Evolutionary conservation across 1,140 invertebrate genomes (phyloP).

Genomic region (Bemisia tabaci): DNA sequence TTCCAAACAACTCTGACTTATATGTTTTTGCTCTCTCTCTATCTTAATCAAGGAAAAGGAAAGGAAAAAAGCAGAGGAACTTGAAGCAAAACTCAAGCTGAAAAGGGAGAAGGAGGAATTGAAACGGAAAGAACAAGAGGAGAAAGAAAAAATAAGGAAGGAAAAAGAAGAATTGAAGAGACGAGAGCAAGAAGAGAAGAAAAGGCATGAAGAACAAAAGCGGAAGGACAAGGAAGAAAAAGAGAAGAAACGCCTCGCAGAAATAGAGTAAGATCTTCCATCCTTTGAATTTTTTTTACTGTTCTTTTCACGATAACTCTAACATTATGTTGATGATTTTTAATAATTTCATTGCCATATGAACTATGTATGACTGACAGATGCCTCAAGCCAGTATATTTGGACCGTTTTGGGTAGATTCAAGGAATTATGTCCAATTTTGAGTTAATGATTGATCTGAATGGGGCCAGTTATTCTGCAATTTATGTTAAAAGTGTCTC

Average conservation of each 20-base stretch:
- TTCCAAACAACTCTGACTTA: too few relatives aligned
- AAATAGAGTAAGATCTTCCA: conserved; percentile 10
- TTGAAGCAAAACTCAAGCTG: conserved; percentile 25
- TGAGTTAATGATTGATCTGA: too few relatives aligned
- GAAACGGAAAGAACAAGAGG: conserved; percentile 38
- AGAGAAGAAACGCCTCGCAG: conserved; percentile 3
- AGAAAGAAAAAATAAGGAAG: conserved; percentile 34
- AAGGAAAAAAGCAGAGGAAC: neutral
- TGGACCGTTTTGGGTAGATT: too few relatives aligned
- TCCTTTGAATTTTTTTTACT: neutral
- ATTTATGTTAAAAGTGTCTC: too few relatives aligned
- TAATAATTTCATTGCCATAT: too few relatives aligned
- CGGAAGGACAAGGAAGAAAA: conserved; percentile 11
- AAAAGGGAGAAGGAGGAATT: conserved; percentile 31
- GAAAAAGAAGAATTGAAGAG: conserved; percentile 21
- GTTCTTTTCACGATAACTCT: too few relatives aligned
- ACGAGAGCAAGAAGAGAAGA: conserved; percentile 9
- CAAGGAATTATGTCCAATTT: too few relatives aligned
- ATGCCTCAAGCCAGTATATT: too few relatives aligned
- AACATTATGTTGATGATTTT: too few relatives aligned
- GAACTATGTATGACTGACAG: too few relatives aligned
- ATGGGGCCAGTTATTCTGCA: too few relatives aligned
- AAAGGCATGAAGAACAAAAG: conserved; percentile 10
- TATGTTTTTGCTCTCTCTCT: too few relatives aligned
- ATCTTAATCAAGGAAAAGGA: neutral